These are phyloP conservation scores for Diarsia rubi DNA, from an alignment of 2,888 invertebrate species.

Conservation along the genomic window DNA sequence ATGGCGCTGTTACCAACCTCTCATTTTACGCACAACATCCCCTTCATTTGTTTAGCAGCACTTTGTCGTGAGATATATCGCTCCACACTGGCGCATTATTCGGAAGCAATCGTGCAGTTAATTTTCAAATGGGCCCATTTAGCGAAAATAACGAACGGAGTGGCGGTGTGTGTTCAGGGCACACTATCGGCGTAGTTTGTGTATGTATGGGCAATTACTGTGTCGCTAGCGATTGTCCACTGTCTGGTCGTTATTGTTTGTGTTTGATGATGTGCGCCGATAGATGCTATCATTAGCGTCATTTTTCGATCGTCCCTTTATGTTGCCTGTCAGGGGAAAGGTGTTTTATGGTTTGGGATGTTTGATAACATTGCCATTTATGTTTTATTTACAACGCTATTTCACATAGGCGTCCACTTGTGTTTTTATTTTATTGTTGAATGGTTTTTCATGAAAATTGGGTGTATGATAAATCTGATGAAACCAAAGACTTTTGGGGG, in stretches of 20 bases:
- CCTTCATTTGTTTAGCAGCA: conserved; percentile 72
- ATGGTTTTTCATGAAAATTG: background rate
- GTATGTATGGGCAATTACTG: conserved; percentile 73
- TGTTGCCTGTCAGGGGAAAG: conserved; percentile 54
- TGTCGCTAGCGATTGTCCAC: conserved; percentile 71
- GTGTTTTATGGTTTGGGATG: conserved; percentile 53
- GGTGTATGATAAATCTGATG: too few species aligned
- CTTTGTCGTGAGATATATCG: conserved; percentile 76
- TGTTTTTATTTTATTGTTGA: background rate
- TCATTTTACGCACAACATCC: conserved; percentile 16
- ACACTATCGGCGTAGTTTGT: conserved; percentile 75
- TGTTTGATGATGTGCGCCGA: conserved; percentile 73
- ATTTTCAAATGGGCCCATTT: conserved; percentile 88
- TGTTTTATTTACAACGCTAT: conserved; percentile 25
- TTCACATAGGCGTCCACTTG: background rate
- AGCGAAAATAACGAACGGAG: conserved; percentile 84
- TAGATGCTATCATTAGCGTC: conserved; percentile 71
- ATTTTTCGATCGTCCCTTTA: conserved; percentile 64
- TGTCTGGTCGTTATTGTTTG: conserved; percentile 73
- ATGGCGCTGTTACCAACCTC: conserved; percentile 71
- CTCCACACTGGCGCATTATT: conserved; percentile 81
- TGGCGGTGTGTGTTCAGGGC: conserved; percentile 73
- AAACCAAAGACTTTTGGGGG: too few species aligned
- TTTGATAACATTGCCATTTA: conserved; percentile 39
- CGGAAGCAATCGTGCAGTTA: conserved; percentile 87